A percentile compares a stretch with the other conserved stretches of the same genome.
phyloP scores from a whole-genome alignment of 2,888 invertebrate genomes.

The Cataglyphis albicans region DNA sequence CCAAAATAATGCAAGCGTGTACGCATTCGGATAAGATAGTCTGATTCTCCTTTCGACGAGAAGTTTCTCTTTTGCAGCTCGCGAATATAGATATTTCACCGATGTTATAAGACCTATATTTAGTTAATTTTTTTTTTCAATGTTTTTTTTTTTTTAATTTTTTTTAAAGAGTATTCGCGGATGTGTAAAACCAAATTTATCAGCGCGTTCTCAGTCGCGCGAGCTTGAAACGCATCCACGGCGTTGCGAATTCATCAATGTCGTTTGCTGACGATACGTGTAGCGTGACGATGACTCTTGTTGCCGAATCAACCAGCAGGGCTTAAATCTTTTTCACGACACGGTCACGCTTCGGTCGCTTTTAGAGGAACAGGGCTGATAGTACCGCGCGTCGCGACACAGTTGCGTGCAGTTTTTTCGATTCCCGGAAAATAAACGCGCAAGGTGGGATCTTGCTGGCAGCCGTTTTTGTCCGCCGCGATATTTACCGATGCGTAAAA shows the following conservation, averaged over 20 bases:
- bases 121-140: not conserved
- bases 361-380: slow-evolving; percentile 12
- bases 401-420: slow-evolving; percentile 5
- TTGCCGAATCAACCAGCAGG: slow-evolving; percentile 33
- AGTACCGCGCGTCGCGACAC: not conserved
- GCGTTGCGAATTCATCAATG: slow-evolving; percentile 74
- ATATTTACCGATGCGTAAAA: slow-evolving; percentile 45
- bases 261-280: slow-evolving; percentile 60
- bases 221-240: slow-evolving; percentile 64
- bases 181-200: not conserved
- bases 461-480: slow-evolving; percentile 26
- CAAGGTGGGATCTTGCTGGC: slow-evolving; percentile 12
- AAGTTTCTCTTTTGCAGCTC: not conserved
- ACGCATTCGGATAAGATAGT: slow-evolving; percentile 26
- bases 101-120: not conserved
- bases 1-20: slow-evolving; percentile 25
- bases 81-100: not conserved
- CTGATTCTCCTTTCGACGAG: not conserved
- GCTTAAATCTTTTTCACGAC: slow-evolving; percentile 49
- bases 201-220: slow-evolving; percentile 28
- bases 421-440: slow-evolving; percentile 38
- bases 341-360: slow-evolving; percentile 34
- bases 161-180: not conserved
- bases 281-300: slow-evolving; percentile 39
- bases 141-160: not conserved